Evolutionary conservation across 2,113 vertebrate genomes (phyloP), one percentile per base, ranked within the genome.

Genomic region (Malurus cyaneus): DNA sequence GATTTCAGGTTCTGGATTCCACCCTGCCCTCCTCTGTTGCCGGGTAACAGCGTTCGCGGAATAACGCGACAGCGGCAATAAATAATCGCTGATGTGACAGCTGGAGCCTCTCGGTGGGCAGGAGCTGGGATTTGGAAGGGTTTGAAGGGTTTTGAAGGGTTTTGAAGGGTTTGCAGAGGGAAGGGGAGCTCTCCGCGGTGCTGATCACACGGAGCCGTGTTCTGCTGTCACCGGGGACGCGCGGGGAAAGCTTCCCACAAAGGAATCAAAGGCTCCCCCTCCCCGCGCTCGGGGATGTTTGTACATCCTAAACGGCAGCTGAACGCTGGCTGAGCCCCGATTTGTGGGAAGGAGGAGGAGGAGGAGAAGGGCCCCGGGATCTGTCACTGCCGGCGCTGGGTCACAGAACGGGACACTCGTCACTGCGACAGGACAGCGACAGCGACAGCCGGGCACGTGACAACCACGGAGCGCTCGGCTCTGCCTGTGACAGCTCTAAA

Each of bases 1-100:
- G 94, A 97, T 98, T 97, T 39, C 39, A 39, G 28, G 46, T 36
- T 91, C 94, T 96, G 85, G 94, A 97, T 98, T 97, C 96, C 96
- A 65, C 92, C 93, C 92, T 65, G 89, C 80, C 71, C 89, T 86
- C 74, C 70, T 39, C 72, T 20, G 23, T 84, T 64, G 85, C 83
- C 70, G 83, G 90, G 59, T 46, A 93, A 77, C 61, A 80, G 82
- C 79, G 93, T 83, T 95, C 92, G 96, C 93, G 42, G 94, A 92
- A 79, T 39, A 36, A 36, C 36, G 36, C 14, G 16, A 94, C 83
- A 73, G 89, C 72, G 62, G 49, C 82, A 80, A 61, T 95, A 93
- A 96, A 74, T 92, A 92, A 94, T 95, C 88, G 78, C 39, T 88
- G 76, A 71, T 84, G 88, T 96, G 96, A 81, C 92, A 93, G 93